Percentiles rank a stretch among this genome's conserved stretches.
These are phyloP conservation scores for Lysiphlebus fabarum DNA, from an alignment of 1,140 invertebrate species.

Conservation along the genomic window DNA sequence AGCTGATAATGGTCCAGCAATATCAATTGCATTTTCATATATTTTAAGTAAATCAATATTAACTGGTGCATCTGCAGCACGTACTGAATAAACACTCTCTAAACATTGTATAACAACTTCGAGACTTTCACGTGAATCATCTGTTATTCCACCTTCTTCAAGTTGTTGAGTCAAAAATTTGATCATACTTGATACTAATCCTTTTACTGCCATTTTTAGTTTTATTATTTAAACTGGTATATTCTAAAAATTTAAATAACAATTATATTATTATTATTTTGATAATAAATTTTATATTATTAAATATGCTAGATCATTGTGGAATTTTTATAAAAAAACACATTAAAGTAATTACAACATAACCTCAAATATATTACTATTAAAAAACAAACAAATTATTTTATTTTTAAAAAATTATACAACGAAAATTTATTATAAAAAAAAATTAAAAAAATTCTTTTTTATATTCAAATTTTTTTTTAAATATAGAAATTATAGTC, in stretches of 20 bases:
- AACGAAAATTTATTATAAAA: too few species aligned
- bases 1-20: slow-evolving; percentile 18
- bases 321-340: background rate
- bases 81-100: slow-evolving; percentile 73
- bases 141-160: slow-evolving; percentile 47
- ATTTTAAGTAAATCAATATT: slow-evolving; percentile 51
- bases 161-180: slow-evolving; percentile 51
- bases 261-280: background rate
- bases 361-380: background rate
- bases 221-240: slow-evolving; percentile 3
- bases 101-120: slow-evolving; percentile 84
- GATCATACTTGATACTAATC: slow-evolving; percentile 47
- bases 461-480: too few species aligned
- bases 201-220: slow-evolving; percentile 41
- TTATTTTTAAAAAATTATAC: too few species aligned
- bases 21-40: slow-evolving; percentile 53
- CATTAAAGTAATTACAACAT: background rate
- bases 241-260: slow-evolving; percentile 1
- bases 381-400: background rate
- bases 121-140: slow-evolving; percentile 74
- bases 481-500: too few species aligned
- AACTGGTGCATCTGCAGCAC: slow-evolving; percentile 52
- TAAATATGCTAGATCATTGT: background rate
- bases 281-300: background rate
- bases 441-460: too few species aligned